phyloP scores from a whole-genome alignment of 2,113 vertebrate species.

The Syngnathus typhle region DNA sequence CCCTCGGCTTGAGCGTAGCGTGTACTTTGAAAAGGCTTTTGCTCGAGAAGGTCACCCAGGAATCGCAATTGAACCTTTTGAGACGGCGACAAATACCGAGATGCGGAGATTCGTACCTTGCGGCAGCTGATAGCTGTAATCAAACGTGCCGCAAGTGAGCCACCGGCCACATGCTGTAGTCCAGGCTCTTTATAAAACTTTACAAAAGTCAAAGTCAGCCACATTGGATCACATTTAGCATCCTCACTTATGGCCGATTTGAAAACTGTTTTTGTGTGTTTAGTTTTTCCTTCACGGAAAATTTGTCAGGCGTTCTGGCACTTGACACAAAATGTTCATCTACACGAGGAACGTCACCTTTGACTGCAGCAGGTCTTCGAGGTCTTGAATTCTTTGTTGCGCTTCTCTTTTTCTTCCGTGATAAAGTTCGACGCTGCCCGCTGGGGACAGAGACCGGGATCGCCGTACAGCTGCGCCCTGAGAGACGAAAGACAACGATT shows the following conservation, averaged over 20 bases:
- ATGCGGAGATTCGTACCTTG: conserved; percentile 21
- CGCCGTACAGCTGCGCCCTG: conserved; percentile 62
- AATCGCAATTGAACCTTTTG: conserved; percentile 39
- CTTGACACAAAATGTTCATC: background rate
- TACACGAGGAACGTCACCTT: conserved; percentile 73
- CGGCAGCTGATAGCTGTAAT: conserved; percentile 43
- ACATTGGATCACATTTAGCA: too few species aligned
- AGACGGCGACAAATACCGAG: conserved; percentile 30
- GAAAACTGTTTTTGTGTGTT: too few species aligned
- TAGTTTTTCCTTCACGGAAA: background rate
- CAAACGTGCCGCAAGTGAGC: conserved; percentile 11
- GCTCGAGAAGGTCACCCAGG: conserved; percentile 51
- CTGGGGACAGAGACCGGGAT: conserved; percentile 92
- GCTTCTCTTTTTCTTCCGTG: conserved; percentile 68
- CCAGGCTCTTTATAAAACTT: background rate
- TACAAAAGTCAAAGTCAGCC: conserved; percentile 15
- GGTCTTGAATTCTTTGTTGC: conserved; percentile 77
- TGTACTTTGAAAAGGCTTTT: conserved; percentile 14
- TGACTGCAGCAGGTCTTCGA: conserved; percentile 77
- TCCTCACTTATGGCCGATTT: too few species aligned
- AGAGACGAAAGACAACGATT: conserved; percentile 75
- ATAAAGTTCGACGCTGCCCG: conserved; percentile 68
- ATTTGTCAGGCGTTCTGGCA: background rate
- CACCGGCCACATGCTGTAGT: conserved; percentile 4
- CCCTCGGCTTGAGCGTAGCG: background rate